phyloP scores from a whole-genome alignment of 2,888 invertebrate species.

The Therioaphis trifolii region DNA sequence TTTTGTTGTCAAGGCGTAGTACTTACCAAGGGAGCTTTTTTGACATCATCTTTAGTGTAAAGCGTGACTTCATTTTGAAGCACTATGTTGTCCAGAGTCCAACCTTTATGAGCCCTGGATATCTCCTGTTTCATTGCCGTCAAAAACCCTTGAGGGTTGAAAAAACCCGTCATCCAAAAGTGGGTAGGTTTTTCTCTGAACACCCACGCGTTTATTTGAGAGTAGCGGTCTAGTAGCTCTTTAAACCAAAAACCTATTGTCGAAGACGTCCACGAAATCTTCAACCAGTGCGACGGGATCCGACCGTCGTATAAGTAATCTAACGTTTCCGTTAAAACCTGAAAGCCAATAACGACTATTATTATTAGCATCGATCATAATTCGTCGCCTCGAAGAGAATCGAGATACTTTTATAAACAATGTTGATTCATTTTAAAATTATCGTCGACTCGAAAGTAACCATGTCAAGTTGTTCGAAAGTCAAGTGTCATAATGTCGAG shows the following conservation, averaged over 20 bases:
- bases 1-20: no score
- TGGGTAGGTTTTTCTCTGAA: constrained; percentile 82
- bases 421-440: no score
- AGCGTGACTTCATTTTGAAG: constrained; percentile 92
- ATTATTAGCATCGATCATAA: no score
- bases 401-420: no score
- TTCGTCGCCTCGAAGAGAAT: no score
- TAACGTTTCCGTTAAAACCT: constrained; percentile 84
- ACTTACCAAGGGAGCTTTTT: constrained; percentile 82
- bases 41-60: constrained; percentile 87
- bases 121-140: constrained; percentile 99
- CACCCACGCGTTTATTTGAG: constrained; percentile 88
- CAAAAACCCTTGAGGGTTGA: constrained; percentile 96
- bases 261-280: constrained; percentile 97
- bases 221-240: constrained; percentile 89
- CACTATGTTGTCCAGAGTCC: constrained; percentile 96
- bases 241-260: constrained; percentile 98
- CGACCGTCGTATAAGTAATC: constrained; percentile 97
- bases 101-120: constrained; percentile 94
- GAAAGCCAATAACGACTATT: constrained; percentile 67
- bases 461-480: no score
- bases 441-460: no score
- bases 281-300: constrained; percentile 87
- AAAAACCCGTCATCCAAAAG: constrained; percentile 99
- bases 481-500: no score